Evolutionary conservation across 2,113 vertebrate species (phyloP).

Genomic region (Malaclemys terrapin): DNA sequence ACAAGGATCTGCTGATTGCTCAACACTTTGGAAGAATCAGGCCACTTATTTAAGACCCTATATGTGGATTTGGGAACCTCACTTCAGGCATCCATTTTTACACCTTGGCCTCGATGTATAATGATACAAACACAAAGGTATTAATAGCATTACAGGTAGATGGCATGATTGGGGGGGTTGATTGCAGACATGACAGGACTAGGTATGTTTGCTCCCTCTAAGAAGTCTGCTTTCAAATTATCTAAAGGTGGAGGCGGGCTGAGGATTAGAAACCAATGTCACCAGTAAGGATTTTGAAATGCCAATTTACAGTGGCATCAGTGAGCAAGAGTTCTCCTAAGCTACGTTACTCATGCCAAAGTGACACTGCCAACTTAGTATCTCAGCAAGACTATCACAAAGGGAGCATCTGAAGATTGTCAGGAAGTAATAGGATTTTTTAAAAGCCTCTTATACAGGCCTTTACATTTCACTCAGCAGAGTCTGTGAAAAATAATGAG

Average conservation of each 20-base stretch:
- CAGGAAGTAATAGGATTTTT: constrained; percentile 36
- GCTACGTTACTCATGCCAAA: not conserved
- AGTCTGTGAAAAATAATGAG: constrained; percentile 24
- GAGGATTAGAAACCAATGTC: not conserved
- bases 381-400: constrained; percentile 8
- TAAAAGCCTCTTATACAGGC: not conserved
- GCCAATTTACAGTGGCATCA: not conserved
- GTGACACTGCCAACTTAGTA: constrained; percentile 19
- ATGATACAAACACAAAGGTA: not conserved
- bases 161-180: not conserved
- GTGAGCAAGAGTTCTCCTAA: constrained; percentile 15
- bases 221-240: constrained; percentile 20
- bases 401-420: constrained; percentile 26
- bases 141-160: constrained; percentile 15
- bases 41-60: not conserved
- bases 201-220: not conserved
- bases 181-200: not conserved
- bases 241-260: not conserved
- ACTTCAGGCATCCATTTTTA: not conserved
- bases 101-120: not conserved
- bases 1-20: not conserved
- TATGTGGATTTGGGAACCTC: not conserved
- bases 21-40: not conserved
- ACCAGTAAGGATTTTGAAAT: constrained; percentile 6
- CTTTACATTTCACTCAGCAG: not conserved